Base-by-base conservation (phyloP, 1,140 invertebrate genomes). In the Drosophila albomicans region DNA sequence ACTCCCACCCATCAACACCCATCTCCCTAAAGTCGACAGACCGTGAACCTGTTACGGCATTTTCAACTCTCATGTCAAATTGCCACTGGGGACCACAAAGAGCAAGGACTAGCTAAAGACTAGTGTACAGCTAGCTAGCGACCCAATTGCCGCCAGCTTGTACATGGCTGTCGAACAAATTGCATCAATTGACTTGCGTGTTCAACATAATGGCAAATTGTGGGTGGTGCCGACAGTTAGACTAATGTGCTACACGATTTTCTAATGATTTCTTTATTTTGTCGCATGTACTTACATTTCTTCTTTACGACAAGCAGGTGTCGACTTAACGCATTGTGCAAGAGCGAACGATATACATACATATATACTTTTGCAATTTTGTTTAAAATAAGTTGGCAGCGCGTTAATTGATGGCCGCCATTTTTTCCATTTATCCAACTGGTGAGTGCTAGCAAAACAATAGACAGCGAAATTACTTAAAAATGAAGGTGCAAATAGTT, bases 101-200 rank as follows among this genome's bases (percentile, higher is more conserved):
- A 63, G n/a, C 13, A 54, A 54, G 71, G 20, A 74, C 35, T 54
- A 59, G 68, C 35, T 54, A 54, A 72, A 54, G 30, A 45, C 35
- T 38, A 38, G 35, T 25, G 20, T 25, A 25, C 20, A 25, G 4
- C 45, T 35, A 46, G 32, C 28, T 6, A 38, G 63, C 69, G 49
- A 67, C 59, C 65, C 75, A 88, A 90, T 85, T 85, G 85, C 81
- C 68, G 78, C 35, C 75, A 78, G 76, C 73, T 71, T 84, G 63
- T 77, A 77, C 68, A 65, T 78, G 54, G 52, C 65, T 78, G 73
- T 85, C 78, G 78, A 67, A 90, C 87, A 90, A 90, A 90, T 90
- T 90, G 87, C 87, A 89, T 90, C 87, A 90, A 90, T 90, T 90
- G 87, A 90, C 87, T 90, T 82, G 76, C 87, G 88, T 90, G 87